These are phyloP conservation scores for Anoncus sp. DNA, from an alignment of 2,888 invertebrate genomes.

Conservation along the genomic window DNA sequence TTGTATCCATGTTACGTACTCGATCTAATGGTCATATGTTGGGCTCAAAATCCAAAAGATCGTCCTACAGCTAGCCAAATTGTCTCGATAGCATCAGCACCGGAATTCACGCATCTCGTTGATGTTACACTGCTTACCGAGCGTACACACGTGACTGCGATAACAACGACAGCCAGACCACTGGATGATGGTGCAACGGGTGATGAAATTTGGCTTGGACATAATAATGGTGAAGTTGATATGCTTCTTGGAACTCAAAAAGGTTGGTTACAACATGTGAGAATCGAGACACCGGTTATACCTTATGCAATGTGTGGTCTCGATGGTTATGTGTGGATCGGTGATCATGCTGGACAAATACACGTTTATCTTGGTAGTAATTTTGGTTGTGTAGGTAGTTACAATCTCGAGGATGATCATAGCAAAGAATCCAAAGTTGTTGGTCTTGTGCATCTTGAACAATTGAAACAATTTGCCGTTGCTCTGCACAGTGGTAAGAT, in stretches of 20 bases:
- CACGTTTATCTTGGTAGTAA: slow-evolving; percentile 89
- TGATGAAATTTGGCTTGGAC: slow-evolving; percentile 90
- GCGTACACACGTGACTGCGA: slow-evolving; percentile 87
- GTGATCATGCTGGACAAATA: slow-evolving; percentile 93
- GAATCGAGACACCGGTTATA: slow-evolving; percentile 84
- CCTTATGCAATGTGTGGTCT: slow-evolving; percentile 91
- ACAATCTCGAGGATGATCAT: slow-evolving; percentile 87
- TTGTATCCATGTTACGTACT: slow-evolving; percentile 94
- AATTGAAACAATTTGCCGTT: slow-evolving; percentile 90
- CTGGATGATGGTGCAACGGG: slow-evolving; percentile 78
- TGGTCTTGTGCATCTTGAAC: slow-evolving; percentile 87
- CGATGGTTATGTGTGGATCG: slow-evolving; percentile 93
- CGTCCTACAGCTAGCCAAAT: slow-evolving; percentile 98
- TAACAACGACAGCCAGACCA: slow-evolving; percentile 78
- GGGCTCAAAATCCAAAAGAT: slow-evolving; percentile 94
- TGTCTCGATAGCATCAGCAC: slow-evolving; percentile 95
- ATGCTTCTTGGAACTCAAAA: slow-evolving; percentile 85
- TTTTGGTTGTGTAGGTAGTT: slow-evolving; percentile 80
- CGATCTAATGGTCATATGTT: slow-evolving; percentile 98
- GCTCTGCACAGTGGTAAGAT: slow-evolving; percentile 90
- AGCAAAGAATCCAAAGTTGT: slow-evolving; percentile 87
- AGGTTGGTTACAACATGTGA: slow-evolving; percentile 87
- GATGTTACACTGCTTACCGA: slow-evolving; percentile 91
- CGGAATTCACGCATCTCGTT: slow-evolving; percentile 95
- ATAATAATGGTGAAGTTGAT: slow-evolving; percentile 88